Conservation (phyloP, 30 jellyfish, hydroid and myxozoan genomes). For the Pseudorhiza aurosa region DNA sequence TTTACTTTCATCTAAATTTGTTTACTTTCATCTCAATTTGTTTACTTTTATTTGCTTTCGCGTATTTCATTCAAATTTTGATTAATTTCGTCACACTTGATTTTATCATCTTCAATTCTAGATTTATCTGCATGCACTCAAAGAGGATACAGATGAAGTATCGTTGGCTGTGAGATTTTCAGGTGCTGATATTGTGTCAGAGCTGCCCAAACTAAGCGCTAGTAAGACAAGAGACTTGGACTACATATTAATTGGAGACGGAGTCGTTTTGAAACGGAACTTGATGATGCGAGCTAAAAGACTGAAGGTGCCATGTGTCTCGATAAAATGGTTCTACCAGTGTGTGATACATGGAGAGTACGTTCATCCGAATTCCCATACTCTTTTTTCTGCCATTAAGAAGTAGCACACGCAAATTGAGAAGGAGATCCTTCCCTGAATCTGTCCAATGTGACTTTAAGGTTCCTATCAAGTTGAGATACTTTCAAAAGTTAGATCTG, state of each 20-base stretch:
- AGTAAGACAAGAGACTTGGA: background rate
- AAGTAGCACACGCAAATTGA: too few relatives aligned
- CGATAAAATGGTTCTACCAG: conserved; percentile 17
- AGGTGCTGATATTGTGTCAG: conserved; percentile 14
- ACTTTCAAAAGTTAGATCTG: too few relatives aligned
- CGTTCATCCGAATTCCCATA: background rate
- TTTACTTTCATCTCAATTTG: too few relatives aligned
- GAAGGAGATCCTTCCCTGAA: too few relatives aligned
- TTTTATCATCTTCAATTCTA: background rate
- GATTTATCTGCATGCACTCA: conserved; percentile 20
- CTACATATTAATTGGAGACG: conserved; percentile 26
- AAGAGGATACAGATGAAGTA: conserved; percentile 6
- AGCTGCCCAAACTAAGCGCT: background rate
- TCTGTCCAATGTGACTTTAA: too few relatives aligned
- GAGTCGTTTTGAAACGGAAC: background rate
- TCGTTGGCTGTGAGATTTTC: conserved; percentile 34
- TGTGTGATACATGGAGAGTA: conserved; percentile 26
- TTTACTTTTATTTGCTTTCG: too few relatives aligned
- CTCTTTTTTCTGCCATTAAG: background rate
- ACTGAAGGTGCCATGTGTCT: conserved; percentile 13
- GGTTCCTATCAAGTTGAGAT: too few relatives aligned
- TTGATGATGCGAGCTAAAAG: background rate
- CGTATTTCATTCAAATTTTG: too few relatives aligned
- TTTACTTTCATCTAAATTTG: too few relatives aligned
- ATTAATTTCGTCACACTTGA: too few relatives aligned